Percentiles rank a stretch among this genome's conserved stretches.
These are phyloP conservation scores for Galeopsomyia nigrocyanea DNA, from an alignment of 2,888 invertebrate genomes.

Conservation along the genomic window DNA sequence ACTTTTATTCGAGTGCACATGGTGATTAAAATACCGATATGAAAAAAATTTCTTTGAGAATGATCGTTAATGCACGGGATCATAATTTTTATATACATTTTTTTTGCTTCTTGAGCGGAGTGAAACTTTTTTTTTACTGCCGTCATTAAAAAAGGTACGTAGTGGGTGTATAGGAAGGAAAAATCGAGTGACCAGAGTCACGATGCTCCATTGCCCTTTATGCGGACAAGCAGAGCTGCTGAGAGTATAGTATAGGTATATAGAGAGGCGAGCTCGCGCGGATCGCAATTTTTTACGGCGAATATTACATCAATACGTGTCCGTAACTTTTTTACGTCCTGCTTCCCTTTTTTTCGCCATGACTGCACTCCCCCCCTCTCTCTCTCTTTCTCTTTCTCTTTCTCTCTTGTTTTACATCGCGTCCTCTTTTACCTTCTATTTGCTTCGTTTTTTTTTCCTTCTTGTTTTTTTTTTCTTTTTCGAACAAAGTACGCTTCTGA, in stretches of 20 bases:
- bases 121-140: no score
- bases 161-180: no score
- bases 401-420: neutral
- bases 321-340: slow-evolving; percentile 4
- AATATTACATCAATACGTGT: slow-evolving; percentile 12
- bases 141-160: no score
- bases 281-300: neutral
- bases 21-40: no score
- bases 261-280: no score
- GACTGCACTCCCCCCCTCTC: neutral
- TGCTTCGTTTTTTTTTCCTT: neutral
- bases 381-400: neutral
- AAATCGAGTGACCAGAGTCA: slow-evolving; percentile 5
- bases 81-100: no score
- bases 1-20: no score
- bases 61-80: no score
- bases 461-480: neutral
- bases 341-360: slow-evolving; percentile 5
- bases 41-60: no score
- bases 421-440: neutral
- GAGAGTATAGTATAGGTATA: slow-evolving; percentile 1
- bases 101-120: no score
- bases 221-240: neutral
- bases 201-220: slow-evolving; percentile 17
- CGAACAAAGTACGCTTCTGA: no score